Conservation (phyloP, 2,797 vertebrate genomes). For the Enteromius paludinosus region DNA sequence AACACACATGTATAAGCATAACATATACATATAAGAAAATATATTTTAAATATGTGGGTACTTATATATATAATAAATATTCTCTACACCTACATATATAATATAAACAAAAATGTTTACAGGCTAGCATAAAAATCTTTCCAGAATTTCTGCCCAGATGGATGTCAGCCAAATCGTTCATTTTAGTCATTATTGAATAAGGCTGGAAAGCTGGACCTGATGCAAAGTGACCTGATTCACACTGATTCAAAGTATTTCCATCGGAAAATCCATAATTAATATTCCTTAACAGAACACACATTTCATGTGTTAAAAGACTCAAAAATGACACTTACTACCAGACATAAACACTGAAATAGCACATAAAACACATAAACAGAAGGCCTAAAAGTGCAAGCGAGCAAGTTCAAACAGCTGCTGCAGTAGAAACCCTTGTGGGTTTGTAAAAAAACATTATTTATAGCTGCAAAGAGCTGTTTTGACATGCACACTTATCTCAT, state of each 20-base stretch:
- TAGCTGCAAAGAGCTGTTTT: constrained; percentile 1
- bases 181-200: constrained; percentile 12
- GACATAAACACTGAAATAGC: background rate
- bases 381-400: background rate
- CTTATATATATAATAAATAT: no score
- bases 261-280: background rate
- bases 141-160: constrained; percentile 23
- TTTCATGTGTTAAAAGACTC: background rate
- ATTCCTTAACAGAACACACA: background rate
- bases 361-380: background rate
- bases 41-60: no score
- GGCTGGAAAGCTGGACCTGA: constrained; percentile 8
- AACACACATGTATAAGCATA: no score
- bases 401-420: background rate
- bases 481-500: background rate
- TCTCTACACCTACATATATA: no score
- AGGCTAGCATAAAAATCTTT: constrained; percentile 11
- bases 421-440: background rate
- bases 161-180: constrained; percentile 2
- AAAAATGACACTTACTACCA: constrained; percentile 6
- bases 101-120: no score
- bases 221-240: background rate
- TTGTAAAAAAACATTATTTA: constrained; percentile 4
- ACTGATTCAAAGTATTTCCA: background rate
- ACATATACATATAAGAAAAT: no score